Percentiles rank a stretch among this genome's conserved stretches.
These are phyloP conservation scores for Polypedilum pembai DNA, from an alignment of 1,140 invertebrate genomes.

Conservation along the genomic window DNA sequence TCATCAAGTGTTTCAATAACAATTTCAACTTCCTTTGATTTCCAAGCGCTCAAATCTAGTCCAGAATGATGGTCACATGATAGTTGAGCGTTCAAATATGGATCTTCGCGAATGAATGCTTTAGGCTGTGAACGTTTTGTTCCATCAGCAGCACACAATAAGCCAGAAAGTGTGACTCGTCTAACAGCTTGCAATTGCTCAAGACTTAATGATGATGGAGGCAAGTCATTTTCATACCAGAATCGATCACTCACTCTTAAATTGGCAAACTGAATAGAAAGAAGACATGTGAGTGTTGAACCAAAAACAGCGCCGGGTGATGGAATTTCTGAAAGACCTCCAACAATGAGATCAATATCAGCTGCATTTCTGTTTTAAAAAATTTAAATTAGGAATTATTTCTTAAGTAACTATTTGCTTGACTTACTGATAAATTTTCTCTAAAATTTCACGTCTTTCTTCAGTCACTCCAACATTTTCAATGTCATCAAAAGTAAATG, in stretches of 20 bases:
- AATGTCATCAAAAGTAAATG: constrained; percentile 57
- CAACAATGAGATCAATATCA: constrained; percentile 81
- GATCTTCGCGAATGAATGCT: constrained; percentile 80
- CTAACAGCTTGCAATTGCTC: constrained; percentile 82
- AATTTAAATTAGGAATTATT: constrained; percentile 31
- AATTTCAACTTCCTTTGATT: constrained; percentile 35
- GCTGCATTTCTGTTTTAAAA: constrained; percentile 52
- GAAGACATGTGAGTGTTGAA: constrained; percentile 76
- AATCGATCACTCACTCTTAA: constrained; percentile 79
- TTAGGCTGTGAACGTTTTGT: constrained; percentile 64
- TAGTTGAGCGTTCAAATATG: constrained; percentile 76
- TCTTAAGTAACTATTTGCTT: constrained; percentile 29
- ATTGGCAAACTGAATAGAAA: constrained; percentile 71
- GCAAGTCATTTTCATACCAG: constrained; percentile 94
- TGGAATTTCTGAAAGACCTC: constrained; percentile 74
- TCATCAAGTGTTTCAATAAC: constrained; percentile 35
- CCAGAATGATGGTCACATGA: constrained; percentile 62
- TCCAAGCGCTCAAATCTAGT: constrained; percentile 49
- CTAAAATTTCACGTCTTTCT: constrained; percentile 51
- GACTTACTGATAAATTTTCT: constrained; percentile 54
- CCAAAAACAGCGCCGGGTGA: constrained; percentile 72
- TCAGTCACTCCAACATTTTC: constrained; percentile 52
- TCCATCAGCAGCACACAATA: constrained; percentile 74
- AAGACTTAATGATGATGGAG: constrained; percentile 71
- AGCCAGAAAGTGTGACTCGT: constrained; percentile 69